Percentiles rank a stretch among this genome's conserved stretches.
Evolutionary conservation across 2,113 vertebrate species (phyloP).

Genomic region (Chaetodon trifascialis): DNA sequence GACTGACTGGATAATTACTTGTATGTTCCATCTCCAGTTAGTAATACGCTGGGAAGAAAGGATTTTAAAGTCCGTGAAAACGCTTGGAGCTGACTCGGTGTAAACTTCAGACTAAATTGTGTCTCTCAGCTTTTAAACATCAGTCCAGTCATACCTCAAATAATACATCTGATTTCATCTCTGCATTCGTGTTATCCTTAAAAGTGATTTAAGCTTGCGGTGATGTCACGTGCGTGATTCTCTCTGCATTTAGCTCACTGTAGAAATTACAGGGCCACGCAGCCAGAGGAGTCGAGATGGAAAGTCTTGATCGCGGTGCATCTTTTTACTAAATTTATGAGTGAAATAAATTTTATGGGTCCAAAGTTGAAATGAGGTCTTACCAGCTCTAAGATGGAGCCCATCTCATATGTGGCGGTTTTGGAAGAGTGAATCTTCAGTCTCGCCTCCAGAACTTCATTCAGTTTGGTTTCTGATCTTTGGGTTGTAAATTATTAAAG

Average conservation of each 20-base stretch:
- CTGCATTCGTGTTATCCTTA: neutral
- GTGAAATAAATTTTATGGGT: neutral
- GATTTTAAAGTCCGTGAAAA: constrained; percentile 18
- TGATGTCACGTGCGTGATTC: neutral
- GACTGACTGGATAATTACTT: neutral
- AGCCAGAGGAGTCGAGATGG: neutral
- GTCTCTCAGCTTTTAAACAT: constrained; percentile 1
- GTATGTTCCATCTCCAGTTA: neutral
- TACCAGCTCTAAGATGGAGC: neutral
- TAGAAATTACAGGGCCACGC: neutral
- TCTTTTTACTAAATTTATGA: neutral
- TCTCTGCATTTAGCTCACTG: neutral
- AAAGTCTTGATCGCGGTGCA: neutral
- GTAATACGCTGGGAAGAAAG: neutral
- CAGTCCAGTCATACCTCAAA: neutral
- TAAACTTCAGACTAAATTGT: neutral
- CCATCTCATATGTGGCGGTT: neutral
- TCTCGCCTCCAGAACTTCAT: neutral
- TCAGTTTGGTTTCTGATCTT: constrained; percentile 20
- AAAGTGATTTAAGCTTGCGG: neutral
- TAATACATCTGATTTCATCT: neutral
- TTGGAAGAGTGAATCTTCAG: neutral
- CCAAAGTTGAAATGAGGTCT: neutral
- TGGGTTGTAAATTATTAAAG: neutral
- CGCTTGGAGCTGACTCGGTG: neutral